Evolutionary conservation across 2,113 vertebrate species (phyloP).

Genomic region (Alces alces): DNA sequence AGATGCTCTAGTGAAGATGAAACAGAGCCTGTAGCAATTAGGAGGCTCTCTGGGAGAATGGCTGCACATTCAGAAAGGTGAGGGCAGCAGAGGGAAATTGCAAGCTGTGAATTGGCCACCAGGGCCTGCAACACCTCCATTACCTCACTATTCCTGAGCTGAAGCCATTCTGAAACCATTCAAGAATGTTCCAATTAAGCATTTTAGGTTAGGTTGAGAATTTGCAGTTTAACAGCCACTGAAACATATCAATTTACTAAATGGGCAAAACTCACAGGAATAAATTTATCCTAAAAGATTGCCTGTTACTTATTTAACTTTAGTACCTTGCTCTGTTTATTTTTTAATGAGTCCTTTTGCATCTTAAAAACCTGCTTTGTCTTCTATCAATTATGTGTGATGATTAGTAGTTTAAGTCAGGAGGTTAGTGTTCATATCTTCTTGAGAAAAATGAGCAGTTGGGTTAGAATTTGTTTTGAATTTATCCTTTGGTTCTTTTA

Average conservation of each 20-base stretch:
- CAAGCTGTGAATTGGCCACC: neutral
- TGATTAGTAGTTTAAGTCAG: neutral
- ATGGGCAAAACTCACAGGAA: neutral
- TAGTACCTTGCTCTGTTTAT: neutral
- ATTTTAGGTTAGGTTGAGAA: neutral
- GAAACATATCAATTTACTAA: neutral
- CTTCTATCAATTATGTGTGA: neutral
- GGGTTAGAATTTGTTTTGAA: neutral
- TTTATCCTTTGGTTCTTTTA: neutral
- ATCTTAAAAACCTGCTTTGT: constrained; percentile 1
- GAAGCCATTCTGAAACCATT: neutral
- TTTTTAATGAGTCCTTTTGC: neutral
- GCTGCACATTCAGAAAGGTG: neutral
- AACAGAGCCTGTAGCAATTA: neutral
- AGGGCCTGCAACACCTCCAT: neutral
- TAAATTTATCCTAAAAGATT: neutral
- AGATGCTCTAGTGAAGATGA: constrained; percentile 15
- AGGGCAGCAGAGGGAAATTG: neutral
- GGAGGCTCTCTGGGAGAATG: neutral
- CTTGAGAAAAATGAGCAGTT: neutral
- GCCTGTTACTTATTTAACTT: neutral
- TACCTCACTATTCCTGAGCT: neutral
- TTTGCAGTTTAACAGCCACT: neutral
- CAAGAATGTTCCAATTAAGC: neutral
- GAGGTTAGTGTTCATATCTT: neutral